Base-by-base conservation (phyloP, 2,113 vertebrate species). In the Lathamus discolor region DNA sequence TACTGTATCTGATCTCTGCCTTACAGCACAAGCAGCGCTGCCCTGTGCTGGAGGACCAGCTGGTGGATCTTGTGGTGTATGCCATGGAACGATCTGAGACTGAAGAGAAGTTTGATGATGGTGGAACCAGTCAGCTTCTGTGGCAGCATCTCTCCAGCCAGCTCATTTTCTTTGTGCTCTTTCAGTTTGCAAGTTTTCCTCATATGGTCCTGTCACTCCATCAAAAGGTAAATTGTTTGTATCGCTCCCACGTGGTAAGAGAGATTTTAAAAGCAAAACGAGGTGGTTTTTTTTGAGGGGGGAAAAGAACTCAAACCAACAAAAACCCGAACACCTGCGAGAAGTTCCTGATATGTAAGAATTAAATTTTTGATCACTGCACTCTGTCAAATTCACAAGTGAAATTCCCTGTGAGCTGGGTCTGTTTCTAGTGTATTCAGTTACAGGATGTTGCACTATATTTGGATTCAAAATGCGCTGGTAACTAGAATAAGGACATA, bases 81-180 rank as follows among this genome's bases (percentile, higher is more conserved):
- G 99, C 99, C 96, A 99, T 99, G 99, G 99, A 99, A 97, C 99
- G 99, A 76, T 99, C 99, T 0, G 99, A 99, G 98, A 99, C 99
- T 0, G 99, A 99, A 97, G 99, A 99, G 95, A 99, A 99, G 97
- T 99, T 99, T 93, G 99, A 99, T 31, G 99, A 99, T 41, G 99
- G 99, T 55, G 99, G 99, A 90, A 99, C 99, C 55, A 99, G 99
- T 97, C 99, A 99, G 93, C 97, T 99, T 96, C 98, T 99, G 94
- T 99, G 99, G 99, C 99, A 99, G 97, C 99, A 99, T 97, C 99
- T 99, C 76, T 99, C 99, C 83, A 99, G 99, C 90, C 99, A 99
- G 98, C 99, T 99, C 98, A 99, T 99, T 98, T 99, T 99, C 98
- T 99, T 99, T 97, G 99, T 99, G 97, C 98, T 99, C 95, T 99